Conservation (phyloP, 2,797 vertebrate species). For the Sus cebifrons region DNA sequence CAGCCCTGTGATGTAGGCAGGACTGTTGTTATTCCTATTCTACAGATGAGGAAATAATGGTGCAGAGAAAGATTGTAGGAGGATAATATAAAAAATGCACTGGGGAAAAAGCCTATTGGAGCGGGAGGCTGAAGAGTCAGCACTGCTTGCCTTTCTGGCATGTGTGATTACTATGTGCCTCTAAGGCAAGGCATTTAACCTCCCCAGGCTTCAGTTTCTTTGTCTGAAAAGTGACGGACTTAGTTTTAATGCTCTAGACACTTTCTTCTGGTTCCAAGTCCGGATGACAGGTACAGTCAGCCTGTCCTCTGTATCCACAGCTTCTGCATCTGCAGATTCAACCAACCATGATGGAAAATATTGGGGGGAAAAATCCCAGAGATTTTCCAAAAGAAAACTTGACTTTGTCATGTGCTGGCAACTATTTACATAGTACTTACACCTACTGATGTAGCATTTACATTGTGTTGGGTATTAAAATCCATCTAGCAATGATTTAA, state of each 20-base stretch:
- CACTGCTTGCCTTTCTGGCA: background rate
- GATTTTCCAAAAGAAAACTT: background rate
- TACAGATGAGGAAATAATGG: background rate
- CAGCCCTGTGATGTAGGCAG: background rate
- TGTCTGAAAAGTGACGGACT: background rate
- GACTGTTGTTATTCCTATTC: background rate
- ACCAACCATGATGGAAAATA: background rate
- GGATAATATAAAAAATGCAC: background rate
- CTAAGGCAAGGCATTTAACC: background rate
- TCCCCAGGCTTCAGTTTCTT: background rate
- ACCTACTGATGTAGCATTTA: background rate
- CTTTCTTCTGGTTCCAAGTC: slow-evolving; percentile 13
- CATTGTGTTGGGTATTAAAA: background rate
- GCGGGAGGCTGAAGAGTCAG: background rate
- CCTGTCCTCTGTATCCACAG: background rate
- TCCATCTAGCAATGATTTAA: background rate
- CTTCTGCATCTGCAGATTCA: background rate
- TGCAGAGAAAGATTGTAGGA: background rate
- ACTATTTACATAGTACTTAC: background rate
- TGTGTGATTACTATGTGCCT: background rate
- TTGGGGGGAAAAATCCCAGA: background rate
- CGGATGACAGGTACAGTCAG: background rate
- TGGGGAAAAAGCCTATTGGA: background rate
- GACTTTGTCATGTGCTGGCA: background rate
- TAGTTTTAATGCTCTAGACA: background rate